Evolutionary conservation across 2,113 vertebrate species (phyloP).

Genomic region (Hippocampus comes): DNA sequence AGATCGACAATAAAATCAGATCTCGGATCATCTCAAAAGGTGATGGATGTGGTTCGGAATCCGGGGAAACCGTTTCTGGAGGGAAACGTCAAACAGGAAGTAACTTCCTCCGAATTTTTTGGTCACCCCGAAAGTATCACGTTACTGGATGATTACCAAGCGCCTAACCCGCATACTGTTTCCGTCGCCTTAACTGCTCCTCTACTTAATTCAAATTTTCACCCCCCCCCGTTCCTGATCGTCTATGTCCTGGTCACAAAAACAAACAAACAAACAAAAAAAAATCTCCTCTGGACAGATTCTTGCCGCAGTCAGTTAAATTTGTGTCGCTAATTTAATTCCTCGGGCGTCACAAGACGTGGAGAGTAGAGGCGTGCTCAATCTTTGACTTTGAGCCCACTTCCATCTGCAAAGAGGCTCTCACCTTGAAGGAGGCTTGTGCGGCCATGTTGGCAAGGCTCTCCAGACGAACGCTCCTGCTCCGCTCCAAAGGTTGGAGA

Average conservation of each 20-base stretch:
- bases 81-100: neutral
- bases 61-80: neutral
- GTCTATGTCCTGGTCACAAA: neutral
- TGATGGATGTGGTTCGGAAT: neutral
- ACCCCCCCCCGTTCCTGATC: neutral
- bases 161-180: neutral
- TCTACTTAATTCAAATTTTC: neutral
- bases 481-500: slow-evolving; percentile 11
- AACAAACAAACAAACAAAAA: neutral
- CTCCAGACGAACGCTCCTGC: slow-evolving; percentile 30
- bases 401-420: slow-evolving; percentile 16
- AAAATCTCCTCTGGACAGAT: neutral
- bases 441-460: slow-evolving; percentile 13
- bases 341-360: neutral
- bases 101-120: neutral
- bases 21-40: neutral
- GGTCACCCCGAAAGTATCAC: neutral
- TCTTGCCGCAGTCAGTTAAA: neutral
- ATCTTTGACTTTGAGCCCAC: neutral
- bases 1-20: neutral
- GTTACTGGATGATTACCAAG: neutral
- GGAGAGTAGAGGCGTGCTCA: neutral
- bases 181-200: neutral
- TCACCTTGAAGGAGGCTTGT: slow-evolving; percentile 3
- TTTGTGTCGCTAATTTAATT: neutral